Conservation (phyloP, 2,888 invertebrate genomes). For the Eugnorisma glareosa region DNA sequence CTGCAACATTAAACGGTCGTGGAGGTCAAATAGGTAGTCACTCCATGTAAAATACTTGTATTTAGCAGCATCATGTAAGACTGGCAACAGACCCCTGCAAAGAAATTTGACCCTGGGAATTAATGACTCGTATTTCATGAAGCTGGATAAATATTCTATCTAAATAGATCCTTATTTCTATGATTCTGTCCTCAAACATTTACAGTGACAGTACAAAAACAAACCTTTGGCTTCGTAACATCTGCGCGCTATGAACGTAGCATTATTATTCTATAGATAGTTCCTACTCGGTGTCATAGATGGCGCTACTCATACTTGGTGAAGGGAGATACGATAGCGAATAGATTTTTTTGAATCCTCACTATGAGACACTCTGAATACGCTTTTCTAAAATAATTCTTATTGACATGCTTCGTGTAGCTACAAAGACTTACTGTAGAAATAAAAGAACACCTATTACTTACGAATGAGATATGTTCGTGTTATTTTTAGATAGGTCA, state of each 20-base stretch:
- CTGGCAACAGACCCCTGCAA: background rate
- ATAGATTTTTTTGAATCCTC: too few relatives aligned
- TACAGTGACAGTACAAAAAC: background rate
- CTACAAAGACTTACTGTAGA: background rate
- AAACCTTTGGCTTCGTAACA: background rate
- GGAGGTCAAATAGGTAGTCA: background rate
- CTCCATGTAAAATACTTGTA: background rate
- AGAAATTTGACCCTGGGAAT: background rate
- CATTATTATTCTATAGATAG: background rate
- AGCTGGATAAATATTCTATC: background rate
- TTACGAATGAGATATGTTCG: too few relatives aligned
- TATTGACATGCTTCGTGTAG: background rate
- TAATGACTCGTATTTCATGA: background rate
- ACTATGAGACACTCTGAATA: background rate
- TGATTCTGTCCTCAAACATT: background rate
- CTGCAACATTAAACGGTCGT: background rate
- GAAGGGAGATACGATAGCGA: background rate
- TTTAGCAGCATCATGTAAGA: background rate
- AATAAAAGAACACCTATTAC: background rate
- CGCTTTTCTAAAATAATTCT: background rate
- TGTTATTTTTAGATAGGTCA: too few relatives aligned
- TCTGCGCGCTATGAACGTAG: background rate
- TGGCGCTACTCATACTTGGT: constrained; percentile 27
- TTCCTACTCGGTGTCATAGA: constrained; percentile 28
- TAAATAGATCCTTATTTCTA: background rate